Conservation (phyloP, 2,113 vertebrate species). For the Nothoprocta perdicaria region DNA sequence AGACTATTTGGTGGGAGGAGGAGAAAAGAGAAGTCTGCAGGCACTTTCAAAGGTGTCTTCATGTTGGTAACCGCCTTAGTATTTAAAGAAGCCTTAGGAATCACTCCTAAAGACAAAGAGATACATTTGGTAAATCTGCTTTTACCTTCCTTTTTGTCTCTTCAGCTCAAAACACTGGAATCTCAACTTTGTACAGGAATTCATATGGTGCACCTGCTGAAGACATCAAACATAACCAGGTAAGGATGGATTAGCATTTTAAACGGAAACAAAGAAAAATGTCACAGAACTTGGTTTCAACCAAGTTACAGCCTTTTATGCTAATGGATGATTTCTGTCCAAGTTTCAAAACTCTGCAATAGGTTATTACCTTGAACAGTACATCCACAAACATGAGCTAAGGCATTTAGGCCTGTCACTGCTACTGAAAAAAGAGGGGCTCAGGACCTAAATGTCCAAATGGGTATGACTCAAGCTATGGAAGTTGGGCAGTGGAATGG, state of each 20-base stretch:
- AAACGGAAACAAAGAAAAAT: neutral
- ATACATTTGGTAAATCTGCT: constrained; percentile 24
- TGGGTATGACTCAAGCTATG: neutral
- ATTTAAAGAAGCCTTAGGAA: neutral
- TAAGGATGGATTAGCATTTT: constrained; percentile 28
- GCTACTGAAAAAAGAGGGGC: neutral
- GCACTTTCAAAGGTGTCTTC: neutral
- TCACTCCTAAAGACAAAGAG: neutral
- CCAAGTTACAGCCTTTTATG: neutral
- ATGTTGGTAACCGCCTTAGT: neutral
- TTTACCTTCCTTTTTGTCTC: constrained; percentile 35
- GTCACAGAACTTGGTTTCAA: neutral
- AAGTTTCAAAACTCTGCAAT: neutral
- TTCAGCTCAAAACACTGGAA: constrained; percentile 92
- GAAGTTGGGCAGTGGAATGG: neutral
- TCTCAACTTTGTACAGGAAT: constrained; percentile 95
- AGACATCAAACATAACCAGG: constrained; percentile 97
- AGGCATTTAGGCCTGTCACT: neutral
- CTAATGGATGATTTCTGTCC: neutral
- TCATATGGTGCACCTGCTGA: constrained; percentile 92
- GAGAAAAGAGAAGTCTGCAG: neutral
- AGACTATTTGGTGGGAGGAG: neutral
- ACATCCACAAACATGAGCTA: neutral
- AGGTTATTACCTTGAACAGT: neutral
- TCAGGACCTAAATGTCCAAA: neutral